Base-by-base conservation (phyloP, 1,140 invertebrate genomes). In the Cherax destructor region DNA sequence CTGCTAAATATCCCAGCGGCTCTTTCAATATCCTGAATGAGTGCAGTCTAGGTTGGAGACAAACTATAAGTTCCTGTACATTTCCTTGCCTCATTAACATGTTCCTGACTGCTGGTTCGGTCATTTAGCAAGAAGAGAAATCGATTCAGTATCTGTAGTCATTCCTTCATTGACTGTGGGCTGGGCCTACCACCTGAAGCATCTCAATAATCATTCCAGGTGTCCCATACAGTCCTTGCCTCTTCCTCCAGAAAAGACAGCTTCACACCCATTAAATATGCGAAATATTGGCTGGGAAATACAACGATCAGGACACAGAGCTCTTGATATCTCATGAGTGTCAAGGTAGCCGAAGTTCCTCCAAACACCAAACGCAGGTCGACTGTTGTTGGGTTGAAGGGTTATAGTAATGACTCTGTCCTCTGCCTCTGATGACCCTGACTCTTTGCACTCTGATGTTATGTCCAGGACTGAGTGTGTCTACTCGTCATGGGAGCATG, bases 281-380 rank as follows among this genome's bases (percentile, higher is more conserved):
- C 80, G 86, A 52, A 88, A 88, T 47, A 77, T 50, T n/a, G 76
- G 86, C 76, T 79, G 80, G 76, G 76, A 41, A 10, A 79, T 52
- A 80, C 86, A 87, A 21, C 24, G 76, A 56, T 88, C 76, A 79
- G 77, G 86, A 56, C 86, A 18, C 52, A 87, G 65, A 11, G 30
- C 24, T 41, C 47, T 80, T 24, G 88, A 56, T 13, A 91, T 91
- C 50, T 86, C 88, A 59, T 91, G 88, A 84, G 83, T 61, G 11
- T 47, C n/a, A 4, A 91, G 4, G 88, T 59, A 85, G 61, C 80
- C 49, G 69, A 91, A 91, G 80, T 47, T 83, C 61, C 86, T 91
- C 41, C 59, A 65, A 72, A 52, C 49, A 18, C 83, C 81, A 86
- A 91, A 91, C 21, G 89, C 89, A 69, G 78, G 24, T 83, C 76